Conservation (phyloP, 2,113 vertebrate species). For the Oreochromis niloticus region DNA sequence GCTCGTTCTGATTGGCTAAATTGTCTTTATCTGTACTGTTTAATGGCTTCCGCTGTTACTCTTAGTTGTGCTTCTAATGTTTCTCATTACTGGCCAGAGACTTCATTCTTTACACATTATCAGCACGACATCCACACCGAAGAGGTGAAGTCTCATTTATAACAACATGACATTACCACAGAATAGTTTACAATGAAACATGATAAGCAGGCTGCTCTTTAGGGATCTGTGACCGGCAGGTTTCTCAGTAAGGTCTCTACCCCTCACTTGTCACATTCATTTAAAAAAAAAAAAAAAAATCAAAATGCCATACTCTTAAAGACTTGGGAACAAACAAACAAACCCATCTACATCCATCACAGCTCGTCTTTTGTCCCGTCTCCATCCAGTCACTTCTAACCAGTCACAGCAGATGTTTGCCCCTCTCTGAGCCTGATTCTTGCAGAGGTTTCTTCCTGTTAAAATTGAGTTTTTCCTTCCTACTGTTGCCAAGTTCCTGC, state of each 20-base stretch:
- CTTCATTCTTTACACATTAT: neutral
- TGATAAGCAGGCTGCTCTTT: neutral
- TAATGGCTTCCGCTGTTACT: constrained; percentile 7
- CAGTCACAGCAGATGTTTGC: neutral
- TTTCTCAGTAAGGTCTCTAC: neutral
- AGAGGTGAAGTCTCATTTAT: neutral
- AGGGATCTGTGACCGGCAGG: neutral
- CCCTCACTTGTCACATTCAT: neutral
- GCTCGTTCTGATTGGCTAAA: constrained; percentile 18
- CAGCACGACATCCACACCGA: neutral
- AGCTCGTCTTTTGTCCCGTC: neutral
- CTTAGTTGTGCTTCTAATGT: neutral
- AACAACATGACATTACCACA: neutral
- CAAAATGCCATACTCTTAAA: neutral
- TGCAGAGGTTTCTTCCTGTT: neutral
- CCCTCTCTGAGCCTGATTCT: neutral
- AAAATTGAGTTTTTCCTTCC: neutral
- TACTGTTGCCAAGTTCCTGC: neutral
- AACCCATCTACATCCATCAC: neutral
- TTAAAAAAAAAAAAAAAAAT: neutral
- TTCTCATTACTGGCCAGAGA: neutral
- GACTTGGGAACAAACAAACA: neutral
- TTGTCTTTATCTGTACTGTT: neutral
- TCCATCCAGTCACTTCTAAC: neutral
- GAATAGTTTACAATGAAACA: neutral